Evolutionary conservation across 2,888 invertebrate genomes (phyloP).

Genomic region (Himalopsyche kuldschensis): DNA sequence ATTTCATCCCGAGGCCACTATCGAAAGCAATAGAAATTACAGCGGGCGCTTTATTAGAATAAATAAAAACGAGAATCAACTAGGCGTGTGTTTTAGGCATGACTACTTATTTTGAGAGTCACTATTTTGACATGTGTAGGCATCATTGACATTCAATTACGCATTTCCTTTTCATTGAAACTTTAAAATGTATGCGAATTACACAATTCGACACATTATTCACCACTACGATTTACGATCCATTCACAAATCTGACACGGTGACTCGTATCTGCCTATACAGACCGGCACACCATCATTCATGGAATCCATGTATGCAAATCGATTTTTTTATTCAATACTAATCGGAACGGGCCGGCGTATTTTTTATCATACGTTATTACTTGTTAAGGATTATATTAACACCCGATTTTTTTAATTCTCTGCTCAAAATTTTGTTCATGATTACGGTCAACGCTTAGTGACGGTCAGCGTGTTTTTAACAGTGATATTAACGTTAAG

Average conservation of each 20-base stretch:
- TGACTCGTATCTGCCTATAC: neutral
- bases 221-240: slow-evolving; percentile 1
- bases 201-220: neutral
- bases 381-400: neutral
- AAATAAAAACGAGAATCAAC: no score
- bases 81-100: no score
- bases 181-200: neutral
- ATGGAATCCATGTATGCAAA: slow-evolving; percentile 17
- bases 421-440: neutral
- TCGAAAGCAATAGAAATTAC: no score
- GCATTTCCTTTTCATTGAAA: neutral
- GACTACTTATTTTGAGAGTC: neutral
- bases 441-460: neutral
- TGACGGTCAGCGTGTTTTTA: neutral
- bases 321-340: slow-evolving; percentile 19
- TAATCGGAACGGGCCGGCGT: slow-evolving; percentile 13
- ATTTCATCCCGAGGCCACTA: no score
- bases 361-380: neutral
- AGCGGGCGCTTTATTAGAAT: no score
- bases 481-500: no score
- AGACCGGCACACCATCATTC: slow-evolving; percentile 11
- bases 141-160: neutral
- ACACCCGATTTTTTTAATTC: neutral
- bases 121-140: neutral
- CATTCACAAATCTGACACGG: neutral